These are phyloP conservation scores for Paraescarpia echinospica DNA, from an alignment of 1,140 invertebrate genomes.

Conservation along the genomic window DNA sequence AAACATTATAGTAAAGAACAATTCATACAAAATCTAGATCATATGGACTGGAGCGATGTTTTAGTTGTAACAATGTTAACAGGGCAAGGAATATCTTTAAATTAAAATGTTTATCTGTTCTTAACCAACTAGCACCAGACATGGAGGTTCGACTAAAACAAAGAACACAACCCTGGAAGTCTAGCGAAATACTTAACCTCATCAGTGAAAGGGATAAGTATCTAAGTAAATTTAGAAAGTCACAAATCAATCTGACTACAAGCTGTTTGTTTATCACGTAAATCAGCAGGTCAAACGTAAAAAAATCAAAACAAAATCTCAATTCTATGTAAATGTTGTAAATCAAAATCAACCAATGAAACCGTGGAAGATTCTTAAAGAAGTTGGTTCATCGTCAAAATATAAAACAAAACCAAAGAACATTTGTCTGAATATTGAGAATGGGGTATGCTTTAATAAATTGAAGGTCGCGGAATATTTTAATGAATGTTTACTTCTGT, in stretches of 20 bases:
- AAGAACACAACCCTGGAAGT: slow-evolving; percentile 6
- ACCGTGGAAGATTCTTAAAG: background rate
- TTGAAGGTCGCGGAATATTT: too few species aligned
- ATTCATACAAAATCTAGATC: background rate
- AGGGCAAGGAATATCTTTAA: background rate
- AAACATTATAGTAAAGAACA: slow-evolving; percentile 9
- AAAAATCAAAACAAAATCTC: slow-evolving; percentile 4
- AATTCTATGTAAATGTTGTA: background rate
- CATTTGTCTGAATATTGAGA: too few species aligned
- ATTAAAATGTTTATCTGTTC: background rate
- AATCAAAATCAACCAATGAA: background rate
- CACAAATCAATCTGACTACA: background rate
- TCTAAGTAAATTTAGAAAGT: slow-evolving; percentile 13
- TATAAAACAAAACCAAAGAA: too few species aligned
- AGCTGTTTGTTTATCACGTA: too few species aligned
- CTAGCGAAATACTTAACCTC: slow-evolving; percentile 4
- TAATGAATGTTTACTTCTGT: background rate
- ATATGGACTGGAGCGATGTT: background rate
- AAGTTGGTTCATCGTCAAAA: slow-evolving; percentile 11
- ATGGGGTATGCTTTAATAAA: too few species aligned
- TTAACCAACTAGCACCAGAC: background rate
- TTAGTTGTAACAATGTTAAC: background rate
- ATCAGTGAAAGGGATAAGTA: too few species aligned
- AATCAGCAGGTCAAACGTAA: background rate
- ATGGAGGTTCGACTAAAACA: slow-evolving; percentile 5